Base-by-base conservation (phyloP, 2,888 invertebrate species). In the Melinaea menophilus region DNA sequence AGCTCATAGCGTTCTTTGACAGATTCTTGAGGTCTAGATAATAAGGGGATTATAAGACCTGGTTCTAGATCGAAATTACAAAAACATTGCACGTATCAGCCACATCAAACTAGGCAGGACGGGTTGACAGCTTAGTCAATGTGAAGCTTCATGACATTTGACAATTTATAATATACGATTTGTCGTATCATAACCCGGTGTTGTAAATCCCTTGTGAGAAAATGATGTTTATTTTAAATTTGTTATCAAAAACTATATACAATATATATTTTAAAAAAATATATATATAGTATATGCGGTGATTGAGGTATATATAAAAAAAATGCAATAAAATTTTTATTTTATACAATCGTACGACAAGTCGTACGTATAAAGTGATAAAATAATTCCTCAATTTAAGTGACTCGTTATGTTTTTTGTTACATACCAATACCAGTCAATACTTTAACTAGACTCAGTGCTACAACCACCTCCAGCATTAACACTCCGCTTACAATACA, bases 311-410 rank as follows among this genome's bases (percentile, higher is more conserved):
- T 37, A 37, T 22, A 22, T 22, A 22, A 22, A n/a, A 46, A 12
- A 46, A n/a, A 12, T 31, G 31, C 2, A n/a, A 7, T 51, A 3
- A 11, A 22, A n/a, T 22, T 11, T 4, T 47, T 31, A 3, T n/a
- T 31, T 31, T 4, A 11, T 13, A 2, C 5, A 57, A 58, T 59
- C 59, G 54, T 61, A 48, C 60, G 64, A 66, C 13, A 65, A 41
- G 58, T 67, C 67, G 63, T 35, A 55, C 11, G 34, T 59, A 11
- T 62, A 60, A 57, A 47, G 56, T 9, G 7, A n/a, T 7, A 46
- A 13, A 58, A 45, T 58, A 67, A 62, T 64, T 69, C 63, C 62
- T 64, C 67, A 69, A 66, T 69, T 66, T 65, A 71, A 71, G 64
- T 70, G 65, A 65, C 58, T 63, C 64, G 60, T 66, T 56, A 57